Evolutionary conservation across 2,888 invertebrate species (phyloP).

Genomic region (Gasteruption jaculator): DNA sequence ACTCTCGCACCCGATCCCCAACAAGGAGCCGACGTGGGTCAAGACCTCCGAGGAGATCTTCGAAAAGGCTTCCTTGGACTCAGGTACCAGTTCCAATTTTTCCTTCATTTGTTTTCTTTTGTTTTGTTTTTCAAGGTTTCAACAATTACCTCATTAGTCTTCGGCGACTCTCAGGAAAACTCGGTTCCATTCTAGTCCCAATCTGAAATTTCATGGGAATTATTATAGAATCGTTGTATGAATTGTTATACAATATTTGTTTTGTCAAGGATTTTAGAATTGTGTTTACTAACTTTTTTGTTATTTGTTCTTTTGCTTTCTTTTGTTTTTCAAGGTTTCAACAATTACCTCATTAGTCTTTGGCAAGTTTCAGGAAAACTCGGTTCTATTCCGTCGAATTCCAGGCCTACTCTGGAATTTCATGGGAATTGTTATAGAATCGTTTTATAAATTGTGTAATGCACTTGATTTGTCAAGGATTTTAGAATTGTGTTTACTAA

Average conservation of each 20-base stretch:
- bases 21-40: slow-evolving; percentile 68
- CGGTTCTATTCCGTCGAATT: neutral
- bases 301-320: neutral
- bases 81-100: slow-evolving; percentile 58
- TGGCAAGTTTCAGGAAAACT: no score
- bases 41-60: slow-evolving; percentile 72
- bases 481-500: no score
- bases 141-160: slow-evolving; percentile 10
- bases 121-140: neutral
- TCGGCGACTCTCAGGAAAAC: no score
- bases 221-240: no score
- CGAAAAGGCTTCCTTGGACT: slow-evolving; percentile 64
- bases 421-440: no score
- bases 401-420: neutral
- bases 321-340: neutral
- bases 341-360: slow-evolving; percentile 11
- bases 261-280: no score
- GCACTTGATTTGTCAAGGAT: no score
- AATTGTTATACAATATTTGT: no score
- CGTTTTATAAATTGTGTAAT: no score
- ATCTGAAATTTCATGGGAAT: no score
- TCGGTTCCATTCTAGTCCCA: neutral
- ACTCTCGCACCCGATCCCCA: slow-evolving; percentile 73
- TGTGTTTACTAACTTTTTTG: no score
- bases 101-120: neutral